Base-by-base conservation (phyloP, 2,797 vertebrate genomes). In the Chiloscyllium punctatum region DNA sequence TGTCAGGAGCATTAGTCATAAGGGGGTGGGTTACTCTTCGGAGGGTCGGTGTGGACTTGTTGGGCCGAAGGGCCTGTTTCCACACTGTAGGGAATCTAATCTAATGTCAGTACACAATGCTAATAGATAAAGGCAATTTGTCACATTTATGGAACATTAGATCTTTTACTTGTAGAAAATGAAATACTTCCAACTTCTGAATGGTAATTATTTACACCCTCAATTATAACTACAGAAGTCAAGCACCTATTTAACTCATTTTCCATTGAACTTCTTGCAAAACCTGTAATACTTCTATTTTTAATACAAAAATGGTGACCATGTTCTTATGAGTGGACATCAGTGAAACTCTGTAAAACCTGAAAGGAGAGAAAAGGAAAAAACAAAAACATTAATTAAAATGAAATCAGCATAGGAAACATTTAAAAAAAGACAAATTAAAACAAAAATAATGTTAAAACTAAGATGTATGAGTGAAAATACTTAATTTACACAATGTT, bases 321-420 rank as follows among this genome's bases (percentile, higher is more conserved):
- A 95, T 95, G 94, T 95, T 95, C 94, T 72, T 95, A 95, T 77
- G 94, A 95, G 71, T 74, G 94, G 94, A 95, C 94, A 95, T 95
- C 94, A 92, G 62, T 95, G 69, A 95, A 72, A 95, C 71, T 95
- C 71, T 95, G 94, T 33, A 95, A 95, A 95, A 95, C 94, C 94
- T 95, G 71, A 74, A 95, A 95, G 94, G 71, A 95, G 92, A 94
- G 48, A 95, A 77, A 95, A 95, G 71, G 71, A 21, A 77, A 91
- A 94, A 95, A 95, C 71, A 95, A 95, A 95, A 95, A 77, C 94
- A 77, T 92, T 92, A 92, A 95, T 95, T 53, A 77, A 95, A 95
- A 95, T 95, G 71, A 95, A 95, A 74, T 95, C 48, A 77, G 71
- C 27, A 21, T 30, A 77, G 94, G 69, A 77, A 95, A 74, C 71